A percentile compares a stretch with the other conserved stretches of the same genome.
These are phyloP conservation scores for Hypsopygia costalis DNA, from an alignment of 2,888 invertebrate species.

Conservation along the genomic window DNA sequence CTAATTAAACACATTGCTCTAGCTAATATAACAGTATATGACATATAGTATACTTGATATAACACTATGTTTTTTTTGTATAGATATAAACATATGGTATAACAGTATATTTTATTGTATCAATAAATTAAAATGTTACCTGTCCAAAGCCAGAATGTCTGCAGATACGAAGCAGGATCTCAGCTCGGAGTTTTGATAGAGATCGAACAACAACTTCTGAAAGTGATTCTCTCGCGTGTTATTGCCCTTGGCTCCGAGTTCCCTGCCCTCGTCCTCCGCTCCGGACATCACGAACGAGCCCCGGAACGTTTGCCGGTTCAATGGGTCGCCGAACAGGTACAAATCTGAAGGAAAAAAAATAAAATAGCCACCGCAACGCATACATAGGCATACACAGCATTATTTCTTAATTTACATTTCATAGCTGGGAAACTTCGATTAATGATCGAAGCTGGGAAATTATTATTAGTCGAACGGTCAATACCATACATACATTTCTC, in stretches of 20 bases:
- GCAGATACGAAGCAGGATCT: constrained; percentile 88
- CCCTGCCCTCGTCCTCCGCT: constrained; percentile 81
- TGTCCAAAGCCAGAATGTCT: constrained; percentile 92
- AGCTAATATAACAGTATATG: no score
- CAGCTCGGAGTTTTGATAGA: constrained; percentile 87
- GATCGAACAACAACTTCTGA: constrained; percentile 86
- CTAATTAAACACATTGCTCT: no score
- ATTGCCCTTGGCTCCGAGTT: constrained; percentile 85
- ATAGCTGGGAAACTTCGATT: no score
- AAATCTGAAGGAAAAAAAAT: constrained; percentile 80
- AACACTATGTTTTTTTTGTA: no score
- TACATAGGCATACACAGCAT: no score
- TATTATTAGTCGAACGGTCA: no score
- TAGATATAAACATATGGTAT: no score
- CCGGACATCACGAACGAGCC: constrained; percentile 90
- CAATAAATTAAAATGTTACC: constrained; percentile 81
- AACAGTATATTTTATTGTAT: no score
- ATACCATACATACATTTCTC: no score
- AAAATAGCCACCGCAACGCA: not conserved
- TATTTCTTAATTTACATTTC: no score
- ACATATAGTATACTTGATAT: no score
- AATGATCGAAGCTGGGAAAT: no score
- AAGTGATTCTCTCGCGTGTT: constrained; percentile 87
- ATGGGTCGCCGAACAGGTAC: constrained; percentile 85
- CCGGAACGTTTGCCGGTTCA: constrained; percentile 90